Percentiles rank a stretch among this genome's conserved stretches.
These are phyloP conservation scores for Bombus difficillimus DNA, from an alignment of 1,140 invertebrate genomes.

Conservation along the genomic window DNA sequence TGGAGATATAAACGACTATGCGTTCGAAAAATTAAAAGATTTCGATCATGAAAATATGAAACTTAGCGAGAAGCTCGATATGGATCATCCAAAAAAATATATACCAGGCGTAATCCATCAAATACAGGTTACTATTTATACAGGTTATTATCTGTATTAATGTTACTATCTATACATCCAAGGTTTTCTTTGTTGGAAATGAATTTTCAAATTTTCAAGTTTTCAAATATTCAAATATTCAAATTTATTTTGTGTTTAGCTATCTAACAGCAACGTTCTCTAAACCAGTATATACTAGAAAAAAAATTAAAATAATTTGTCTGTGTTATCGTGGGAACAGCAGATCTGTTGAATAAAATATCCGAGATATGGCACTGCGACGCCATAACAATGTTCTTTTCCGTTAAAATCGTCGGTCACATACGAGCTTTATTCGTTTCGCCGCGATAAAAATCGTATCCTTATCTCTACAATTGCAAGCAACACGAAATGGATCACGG, in stretches of 20 bases:
- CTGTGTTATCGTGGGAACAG: slow-evolving; percentile 6
- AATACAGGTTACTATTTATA: neutral
- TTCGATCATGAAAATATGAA: neutral
- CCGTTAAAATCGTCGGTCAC: neutral
- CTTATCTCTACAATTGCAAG: neutral
- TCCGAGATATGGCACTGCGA: neutral
- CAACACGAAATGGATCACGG: neutral
- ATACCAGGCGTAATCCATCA: slow-evolving; percentile 7
- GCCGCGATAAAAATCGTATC: neutral
- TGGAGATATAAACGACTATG: slow-evolving; percentile 27
- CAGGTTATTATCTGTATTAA: neutral
- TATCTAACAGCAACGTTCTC: neutral
- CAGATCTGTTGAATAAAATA: slow-evolving; percentile 32
- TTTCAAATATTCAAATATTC: neutral
- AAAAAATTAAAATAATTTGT: neutral
- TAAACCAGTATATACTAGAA: neutral
- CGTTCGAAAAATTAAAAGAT: neutral
- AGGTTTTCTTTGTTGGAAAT: neutral
- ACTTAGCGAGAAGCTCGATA: neutral
- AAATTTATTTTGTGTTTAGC: too few relatives aligned
- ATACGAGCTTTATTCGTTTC: neutral
- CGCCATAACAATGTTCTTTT: neutral
- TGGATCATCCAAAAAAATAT: slow-evolving; percentile 23
- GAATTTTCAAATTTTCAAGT: neutral
- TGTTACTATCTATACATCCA: neutral